A percentile compares a stretch with the other conserved stretches of the same genome.
phyloP scores from a whole-genome alignment of 2,888 invertebrate species.

The Drosophila meridionalis region DNA sequence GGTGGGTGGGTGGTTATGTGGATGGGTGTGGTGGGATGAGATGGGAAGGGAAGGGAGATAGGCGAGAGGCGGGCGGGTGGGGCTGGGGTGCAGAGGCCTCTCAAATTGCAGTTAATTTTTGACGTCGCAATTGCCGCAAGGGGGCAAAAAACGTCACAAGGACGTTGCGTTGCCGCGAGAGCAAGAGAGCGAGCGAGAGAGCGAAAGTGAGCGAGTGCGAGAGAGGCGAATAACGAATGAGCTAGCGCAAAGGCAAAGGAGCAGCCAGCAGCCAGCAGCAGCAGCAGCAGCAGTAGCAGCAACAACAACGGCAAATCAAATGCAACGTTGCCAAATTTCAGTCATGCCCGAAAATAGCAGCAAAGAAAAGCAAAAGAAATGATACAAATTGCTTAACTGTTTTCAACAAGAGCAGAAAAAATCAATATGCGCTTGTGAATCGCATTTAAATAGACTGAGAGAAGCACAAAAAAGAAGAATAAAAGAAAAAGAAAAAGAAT shows the following conservation, averaged over 20 bases:
- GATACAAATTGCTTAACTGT: constrained; percentile 16
- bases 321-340: constrained; percentile 38
- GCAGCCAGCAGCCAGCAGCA: constrained; percentile 4
- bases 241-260: neutral
- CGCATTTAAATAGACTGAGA: constrained; percentile 12
- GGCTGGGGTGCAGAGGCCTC: constrained; percentile 9
- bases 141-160: constrained; percentile 33
- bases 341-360: constrained; percentile 25
- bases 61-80: neutral
- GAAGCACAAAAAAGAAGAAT: neutral
- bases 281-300: constrained; percentile 3
- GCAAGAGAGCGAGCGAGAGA: neutral
- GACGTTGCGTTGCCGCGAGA: constrained; percentile 21
- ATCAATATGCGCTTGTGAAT: constrained; percentile 13
- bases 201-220: constrained; percentile 1
- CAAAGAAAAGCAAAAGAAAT: constrained; percentile 6
- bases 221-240: neutral
- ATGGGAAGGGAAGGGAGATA: neutral
- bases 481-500: neutral
- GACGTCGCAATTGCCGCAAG: constrained; percentile 37
- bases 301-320: constrained; percentile 3
- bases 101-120: constrained; percentile 60
- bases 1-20: neutral
- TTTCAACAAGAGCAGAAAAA: neutral
- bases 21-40: neutral